Evolutionary conservation across 1,140 invertebrate genomes (phyloP), one percentile per base, ranked within the genome.

Genomic region (Macrostomum lignano): DNA sequence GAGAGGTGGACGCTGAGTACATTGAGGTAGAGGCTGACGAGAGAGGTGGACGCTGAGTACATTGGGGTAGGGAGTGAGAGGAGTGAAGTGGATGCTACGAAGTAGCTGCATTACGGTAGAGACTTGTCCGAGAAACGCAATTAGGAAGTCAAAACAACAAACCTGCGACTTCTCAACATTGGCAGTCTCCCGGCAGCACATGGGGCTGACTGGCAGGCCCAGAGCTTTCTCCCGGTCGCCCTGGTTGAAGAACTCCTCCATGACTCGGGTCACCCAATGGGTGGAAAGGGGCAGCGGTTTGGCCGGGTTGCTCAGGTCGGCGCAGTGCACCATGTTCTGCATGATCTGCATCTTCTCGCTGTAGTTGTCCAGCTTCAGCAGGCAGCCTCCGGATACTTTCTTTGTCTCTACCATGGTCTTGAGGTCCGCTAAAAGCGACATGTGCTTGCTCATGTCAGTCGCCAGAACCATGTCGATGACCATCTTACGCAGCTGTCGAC

Each of bases 321-420:
- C 81, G 58, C 82, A 86, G 60, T 91, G 84, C 41, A 93, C 78
- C 62, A 91, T 68, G 61, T 86, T 88, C 63, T 91, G 77, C 39
- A 77, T 82, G 81, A 93, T 93, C 52, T 82, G 59, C 93, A 94
- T 60, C 94, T 94, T 2, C 86, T 93, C 62, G 94, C 86, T 20
- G 94, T 86, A 86, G 20, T 21, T 91, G 57, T 93, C 82, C 33
- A 91, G 63, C 34, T 81, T 58, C 15, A 91, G 57, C 9, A 88
- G 75, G 10, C 78, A 78, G 17, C 75, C 81, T 17, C 81, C 76
- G 21, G 74, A 71, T 1, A 78, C 79, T 57, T 88, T 91, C 58
- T 91, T 91, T 3, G 82, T 86, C 60, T 93, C 82, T 17, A 91
- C 82, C 81, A 35, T 35, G 10, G 33, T 35, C 33, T 36, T 28